Conservation (phyloP, 1,140 invertebrate genomes). For the Varroa destructor region DNA sequence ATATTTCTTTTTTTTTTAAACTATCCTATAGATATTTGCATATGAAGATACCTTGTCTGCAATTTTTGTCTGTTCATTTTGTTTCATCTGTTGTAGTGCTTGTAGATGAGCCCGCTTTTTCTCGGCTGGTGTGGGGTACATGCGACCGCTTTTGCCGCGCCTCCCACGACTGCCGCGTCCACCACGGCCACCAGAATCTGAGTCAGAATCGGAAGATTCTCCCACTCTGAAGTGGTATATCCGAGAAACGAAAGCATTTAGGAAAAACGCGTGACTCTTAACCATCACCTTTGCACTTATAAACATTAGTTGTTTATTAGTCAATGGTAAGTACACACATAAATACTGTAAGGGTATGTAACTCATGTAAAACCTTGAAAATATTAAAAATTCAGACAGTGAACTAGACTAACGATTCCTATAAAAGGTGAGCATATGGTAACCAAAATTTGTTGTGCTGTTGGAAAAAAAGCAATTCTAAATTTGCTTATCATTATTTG, state of each 20-base stretch:
- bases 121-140: slow-evolving; percentile 20
- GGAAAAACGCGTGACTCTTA: background rate
- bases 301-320: background rate
- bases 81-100: slow-evolving; percentile 9
- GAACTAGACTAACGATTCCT: no score
- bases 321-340: background rate
- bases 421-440: no score
- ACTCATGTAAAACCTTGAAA: background rate
- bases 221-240: background rate
- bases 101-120: slow-evolving; percentile 24
- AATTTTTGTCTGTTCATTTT: no score
- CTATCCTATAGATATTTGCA: no score
- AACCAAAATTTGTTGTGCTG: no score
- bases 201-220: background rate
- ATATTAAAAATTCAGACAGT: no score
- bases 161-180: background rate
- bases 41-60: no score
- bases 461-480: no score
- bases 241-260: background rate
- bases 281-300: background rate
- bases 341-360: background rate
- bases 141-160: background rate
- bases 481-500: no score
- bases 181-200: background rate
- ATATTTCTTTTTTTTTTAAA: no score